These are phyloP conservation scores for Esox masquinongy DNA, from an alignment of 2,797 vertebrate genomes.

Conservation along the genomic window DNA sequence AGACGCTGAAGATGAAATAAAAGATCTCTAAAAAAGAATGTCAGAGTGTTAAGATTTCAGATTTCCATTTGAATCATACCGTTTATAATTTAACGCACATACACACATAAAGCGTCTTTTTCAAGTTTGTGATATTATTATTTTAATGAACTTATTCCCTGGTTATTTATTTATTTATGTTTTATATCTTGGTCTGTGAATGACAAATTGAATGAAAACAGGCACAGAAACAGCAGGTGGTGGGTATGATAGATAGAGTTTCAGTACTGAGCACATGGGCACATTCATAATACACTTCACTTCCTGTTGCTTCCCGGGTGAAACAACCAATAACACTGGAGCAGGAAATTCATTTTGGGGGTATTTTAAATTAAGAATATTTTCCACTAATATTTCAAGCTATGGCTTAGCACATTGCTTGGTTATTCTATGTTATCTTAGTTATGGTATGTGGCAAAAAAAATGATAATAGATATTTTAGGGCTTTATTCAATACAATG, in stretches of 20 bases:
- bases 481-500: neutral
- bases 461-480: neutral
- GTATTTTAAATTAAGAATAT: neutral
- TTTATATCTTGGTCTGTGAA: slow-evolving; percentile 44
- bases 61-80: slow-evolving; percentile 21
- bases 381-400: too few species aligned
- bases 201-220: slow-evolving; percentile 45
- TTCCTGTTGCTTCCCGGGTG: slow-evolving; percentile 11
- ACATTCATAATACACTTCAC: slow-evolving; percentile 3
- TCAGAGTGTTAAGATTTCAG: slow-evolving; percentile 3
- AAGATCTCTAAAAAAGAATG: neutral
- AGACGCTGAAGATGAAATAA: neutral
- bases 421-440: neutral
- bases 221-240: slow-evolving; percentile 22
- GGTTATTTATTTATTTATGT: slow-evolving; percentile 61
- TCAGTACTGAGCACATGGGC: slow-evolving; percentile 4
- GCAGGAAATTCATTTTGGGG: neutral
- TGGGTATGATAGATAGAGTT: neutral
- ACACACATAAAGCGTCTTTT: slow-evolving; percentile 6
- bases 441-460: neutral
- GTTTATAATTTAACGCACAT: neutral
- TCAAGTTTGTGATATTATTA: slow-evolving; percentile 48
- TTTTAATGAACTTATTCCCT: slow-evolving; percentile 55
- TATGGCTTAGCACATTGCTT: neutral
- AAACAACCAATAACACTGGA: neutral